A percentile compares a stretch with the other conserved stretches of the same genome.
Evolutionary conservation across 2,797 vertebrate species (phyloP).

Genomic region (Serranus cabrilla): DNA sequence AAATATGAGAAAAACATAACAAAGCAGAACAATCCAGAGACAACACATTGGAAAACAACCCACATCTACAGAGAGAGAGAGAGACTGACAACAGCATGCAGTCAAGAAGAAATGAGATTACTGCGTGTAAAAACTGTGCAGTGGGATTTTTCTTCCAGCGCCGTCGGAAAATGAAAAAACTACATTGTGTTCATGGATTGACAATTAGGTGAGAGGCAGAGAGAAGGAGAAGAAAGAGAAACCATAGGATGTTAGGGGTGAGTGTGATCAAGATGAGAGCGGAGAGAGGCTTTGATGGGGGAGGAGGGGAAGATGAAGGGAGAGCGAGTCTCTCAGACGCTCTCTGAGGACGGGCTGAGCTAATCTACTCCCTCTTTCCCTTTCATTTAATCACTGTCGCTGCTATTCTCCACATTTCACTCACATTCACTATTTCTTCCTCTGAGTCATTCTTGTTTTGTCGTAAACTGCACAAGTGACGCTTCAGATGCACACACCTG

Average conservation of each 20-base stretch:
- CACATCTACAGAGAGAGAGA: conserved; percentile 31
- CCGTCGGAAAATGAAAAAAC: conserved; percentile 7
- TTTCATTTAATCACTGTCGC: conserved; percentile 75
- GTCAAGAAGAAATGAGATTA: conserved; percentile 46
- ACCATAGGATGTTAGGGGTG: conserved; percentile 45
- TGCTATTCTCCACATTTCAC: conserved; percentile 60
- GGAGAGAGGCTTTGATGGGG: conserved; percentile 66
- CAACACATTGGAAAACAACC: conserved; percentile 45
- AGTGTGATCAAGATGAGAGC: conserved; percentile 69
- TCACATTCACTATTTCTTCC: conserved; percentile 48
- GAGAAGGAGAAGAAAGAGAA: conserved; percentile 38
- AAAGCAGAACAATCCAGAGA: conserved; percentile 46
- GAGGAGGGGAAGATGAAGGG: conserved; percentile 64
- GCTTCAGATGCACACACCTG: not conserved
- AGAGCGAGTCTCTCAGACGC: conserved; percentile 64
- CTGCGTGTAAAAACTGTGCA: conserved; percentile 31
- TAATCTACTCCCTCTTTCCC: conserved; percentile 74
- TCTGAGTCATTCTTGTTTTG: conserved; percentile 1
- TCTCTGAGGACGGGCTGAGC: conserved; percentile 69
- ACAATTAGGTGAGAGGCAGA: conserved; percentile 50
- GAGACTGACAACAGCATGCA: conserved; percentile 38
- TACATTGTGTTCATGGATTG: conserved; percentile 45
- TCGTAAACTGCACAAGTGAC: conserved; percentile 20
- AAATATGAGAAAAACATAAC: conserved; percentile 33
- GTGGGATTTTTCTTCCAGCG: conserved; percentile 16